phyloP scores from a whole-genome alignment of 1,140 invertebrate species.

The Drosophila eugracilis region DNA sequence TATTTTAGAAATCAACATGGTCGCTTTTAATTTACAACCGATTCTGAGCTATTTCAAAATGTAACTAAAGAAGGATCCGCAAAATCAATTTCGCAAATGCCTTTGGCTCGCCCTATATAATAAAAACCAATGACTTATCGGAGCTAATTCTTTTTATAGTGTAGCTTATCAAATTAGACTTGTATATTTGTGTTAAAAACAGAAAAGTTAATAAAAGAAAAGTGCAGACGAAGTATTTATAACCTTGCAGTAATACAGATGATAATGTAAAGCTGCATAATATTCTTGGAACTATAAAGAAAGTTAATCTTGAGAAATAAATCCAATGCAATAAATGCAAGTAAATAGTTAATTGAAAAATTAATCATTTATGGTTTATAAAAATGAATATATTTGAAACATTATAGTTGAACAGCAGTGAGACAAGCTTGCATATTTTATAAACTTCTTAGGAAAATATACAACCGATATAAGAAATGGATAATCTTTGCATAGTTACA shows the following conservation, averaged over 20 bases:
- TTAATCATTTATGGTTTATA: too few relatives aligned
- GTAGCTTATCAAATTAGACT: background rate
- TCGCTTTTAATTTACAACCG: constrained; percentile 7
- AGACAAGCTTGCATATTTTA: background rate
- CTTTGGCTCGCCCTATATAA: background rate
- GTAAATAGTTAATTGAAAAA: too few relatives aligned
- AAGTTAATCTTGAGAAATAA: too few relatives aligned
- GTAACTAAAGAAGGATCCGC: constrained; percentile 45
- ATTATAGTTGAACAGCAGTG: background rate
- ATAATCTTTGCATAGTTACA: constrained; percentile 1
- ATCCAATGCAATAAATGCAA: too few relatives aligned
- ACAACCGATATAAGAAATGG: background rate
- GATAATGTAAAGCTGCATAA: too few relatives aligned
- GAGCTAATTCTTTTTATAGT: background rate
- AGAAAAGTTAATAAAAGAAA: background rate
- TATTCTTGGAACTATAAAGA: too few relatives aligned
- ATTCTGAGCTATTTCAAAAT: constrained; percentile 12
- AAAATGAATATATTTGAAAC: background rate
- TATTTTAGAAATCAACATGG: constrained; percentile 36
- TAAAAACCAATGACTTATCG: background rate
- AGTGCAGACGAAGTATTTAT: too few relatives aligned
- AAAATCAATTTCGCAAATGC: constrained; percentile 17
- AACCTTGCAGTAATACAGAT: background rate
- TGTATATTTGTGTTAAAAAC: background rate
- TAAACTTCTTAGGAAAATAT: background rate